Base-by-base conservation (phyloP, 2,113 vertebrate species). In the Syngnathoides biaculeatus region DNA sequence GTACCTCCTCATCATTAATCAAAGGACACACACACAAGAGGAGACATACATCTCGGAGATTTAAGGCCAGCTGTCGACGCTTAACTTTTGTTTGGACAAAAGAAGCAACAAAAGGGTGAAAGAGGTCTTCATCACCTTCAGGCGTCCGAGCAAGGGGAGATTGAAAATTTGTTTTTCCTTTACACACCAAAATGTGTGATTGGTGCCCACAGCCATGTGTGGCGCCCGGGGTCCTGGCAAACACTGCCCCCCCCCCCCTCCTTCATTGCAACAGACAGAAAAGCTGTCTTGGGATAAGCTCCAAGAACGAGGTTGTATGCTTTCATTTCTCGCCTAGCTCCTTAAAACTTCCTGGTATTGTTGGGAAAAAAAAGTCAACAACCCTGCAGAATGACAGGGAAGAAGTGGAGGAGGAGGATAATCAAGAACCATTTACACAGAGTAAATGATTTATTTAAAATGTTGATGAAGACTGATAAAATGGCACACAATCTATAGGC, bases 131-230 rank as follows among this genome's bases (percentile, higher is more conserved):
- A 1, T 30, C 67, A 73, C 77, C 79, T 78, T 72, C 8, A n/a
- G 71, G 72, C 72, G 70, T 22, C 68, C 70, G 59, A 24, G 68
- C 14, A 68, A 8, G 66, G 24, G 71, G 39, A 86, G 84, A 84
- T 86, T 76, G 84, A 87, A 88, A 84, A 74, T 65, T 56, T 1
- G 71, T 85, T 82, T 86, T 81, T 84, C n/a, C 81, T 84, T 85
- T 79, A 81, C n/a, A 48, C 24, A 24, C 19, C 67, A 69, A 78
- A 70, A 79, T 74, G 69, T 63, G 72, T 30, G 72, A 69, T 73
- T 59, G 56, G 72, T 78, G 9, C 80, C 78, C 77, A 61, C 71
- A 69, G 45, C 71, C 65, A 26, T n/a, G 13, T n/a, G 24, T 24
- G 61, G 61, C 48, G 75, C 74, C 50, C 5, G 47, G 65, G 82